A percentile compares a stretch with the other conserved stretches of the same genome.
phyloP scores from a whole-genome alignment of 2,797 vertebrate species.

The Thamnophis elegans region DNA sequence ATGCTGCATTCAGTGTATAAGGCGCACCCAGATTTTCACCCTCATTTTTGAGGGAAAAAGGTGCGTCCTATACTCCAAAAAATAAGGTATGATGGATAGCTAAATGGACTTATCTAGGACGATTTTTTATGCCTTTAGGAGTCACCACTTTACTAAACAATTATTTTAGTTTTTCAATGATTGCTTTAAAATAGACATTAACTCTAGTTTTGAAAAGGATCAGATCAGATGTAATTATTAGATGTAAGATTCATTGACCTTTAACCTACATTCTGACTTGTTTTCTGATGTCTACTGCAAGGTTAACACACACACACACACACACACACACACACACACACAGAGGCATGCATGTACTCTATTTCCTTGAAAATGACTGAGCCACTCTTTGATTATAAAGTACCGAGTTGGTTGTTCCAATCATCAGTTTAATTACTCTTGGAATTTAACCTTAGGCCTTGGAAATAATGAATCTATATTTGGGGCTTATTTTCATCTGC shows the following conservation, averaged over 20 bases:
- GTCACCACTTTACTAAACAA: background rate
- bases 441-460: conserved; percentile 19
- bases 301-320: background rate
- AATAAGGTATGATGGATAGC: background rate
- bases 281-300: conserved; percentile 15
- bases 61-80: too few species aligned
- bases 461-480: conserved; percentile 18
- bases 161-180: background rate
- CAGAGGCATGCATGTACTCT: background rate
- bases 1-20: too few species aligned
- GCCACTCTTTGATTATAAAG: background rate
- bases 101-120: background rate
- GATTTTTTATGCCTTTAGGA: background rate
- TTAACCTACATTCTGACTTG: conserved; percentile 25
- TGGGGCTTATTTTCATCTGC: background rate
- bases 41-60: too few species aligned
- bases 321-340: too few species aligned
- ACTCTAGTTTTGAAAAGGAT: background rate
- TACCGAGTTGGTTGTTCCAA: conserved; percentile 18
- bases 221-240: background rate
- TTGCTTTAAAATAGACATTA: background rate
- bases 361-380: conserved; percentile 24
- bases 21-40: too few species aligned
- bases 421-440: conserved; percentile 15
- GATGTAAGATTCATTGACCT: background rate